Base-by-base conservation (phyloP, 2,888 invertebrate species). In the Malthinus seriepunctatus region DNA sequence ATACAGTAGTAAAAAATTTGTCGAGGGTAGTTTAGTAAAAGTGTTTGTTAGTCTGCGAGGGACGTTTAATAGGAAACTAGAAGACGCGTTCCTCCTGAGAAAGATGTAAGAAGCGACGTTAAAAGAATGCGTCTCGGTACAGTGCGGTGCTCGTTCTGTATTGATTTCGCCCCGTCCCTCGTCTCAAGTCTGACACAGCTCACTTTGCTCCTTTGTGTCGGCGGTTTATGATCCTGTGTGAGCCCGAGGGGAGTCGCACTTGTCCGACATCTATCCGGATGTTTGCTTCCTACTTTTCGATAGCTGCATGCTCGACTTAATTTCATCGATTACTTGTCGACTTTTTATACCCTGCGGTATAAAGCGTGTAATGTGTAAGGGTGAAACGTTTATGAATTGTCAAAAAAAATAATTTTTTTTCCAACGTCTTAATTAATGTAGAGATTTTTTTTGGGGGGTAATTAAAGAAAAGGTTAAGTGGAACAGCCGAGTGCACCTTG, bases 401-500 rank as follows among this genome's bases (percentile, higher is more conserved):
- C 44, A 32, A 35, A 35, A 33, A 33, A 32, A 14, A 47, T 31
- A 53, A 46, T 38, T 53, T 42, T 42, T 42, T 14, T n/a, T 42
- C 38, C 2, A 32, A 32, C 46, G 11, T 32, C 31, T 46, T 32
- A 32, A n/a, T 15, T 12, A 15, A 14, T 10, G 47, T 10, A 46
- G 10, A 31, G 47, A 38, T 11, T 35, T 52, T 52, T 46, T 35
- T 52, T 33, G 31, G 14, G 32, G 14, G 31, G 12, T 23, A 51
- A 34, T 35, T 34, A 52, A 49, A 51, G 39, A 45, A 46, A 14
- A 51, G 47, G 52, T 48, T 38, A 46, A 47, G 47, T 23, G 38
- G 51, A 58, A 51, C 54, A 52, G 56, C 59, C 54, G 59, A 60
- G 63, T 65, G 70, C 67, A 67, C 66, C 65, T 66, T 67, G 68